A percentile compares a stretch with the other conserved stretches of the same genome.
These are phyloP conservation scores for Drosophila orosa DNA, from an alignment of 1,140 invertebrate genomes.

Conservation along the genomic window DNA sequence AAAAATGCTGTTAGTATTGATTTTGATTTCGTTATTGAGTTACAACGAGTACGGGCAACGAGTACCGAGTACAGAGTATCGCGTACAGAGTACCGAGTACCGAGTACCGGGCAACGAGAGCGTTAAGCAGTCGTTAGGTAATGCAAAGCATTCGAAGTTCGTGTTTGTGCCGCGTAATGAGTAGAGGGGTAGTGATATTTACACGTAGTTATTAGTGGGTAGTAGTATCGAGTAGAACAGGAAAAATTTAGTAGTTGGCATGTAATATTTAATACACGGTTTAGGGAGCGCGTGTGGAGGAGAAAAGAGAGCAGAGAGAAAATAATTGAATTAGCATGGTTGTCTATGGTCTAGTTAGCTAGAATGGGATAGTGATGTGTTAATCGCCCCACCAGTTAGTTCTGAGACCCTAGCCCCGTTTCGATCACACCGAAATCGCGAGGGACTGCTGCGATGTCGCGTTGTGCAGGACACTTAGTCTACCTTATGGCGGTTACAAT, in stretches of 20 bases:
- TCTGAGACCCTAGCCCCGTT: constrained; percentile 33
- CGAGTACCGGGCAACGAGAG: constrained; percentile 36
- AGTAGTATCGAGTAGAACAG: constrained; percentile 70
- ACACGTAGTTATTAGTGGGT: constrained; percentile 47
- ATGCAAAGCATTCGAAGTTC: constrained; percentile 72
- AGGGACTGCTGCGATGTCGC: constrained; percentile 8
- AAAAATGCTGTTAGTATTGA: constrained; percentile 92
- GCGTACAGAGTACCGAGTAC: constrained; percentile 45
- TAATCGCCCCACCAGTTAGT: constrained; percentile 35
- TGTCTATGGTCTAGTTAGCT: constrained; percentile 60
- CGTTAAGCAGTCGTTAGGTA: constrained; percentile 62
- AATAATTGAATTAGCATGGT: constrained; percentile 83
- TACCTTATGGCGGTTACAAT: constrained; percentile 12
- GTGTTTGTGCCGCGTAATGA: constrained; percentile 45
- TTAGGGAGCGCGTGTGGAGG: constrained; percentile 78
- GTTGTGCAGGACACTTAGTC: constrained; percentile 5
- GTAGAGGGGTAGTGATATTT: constrained; percentile 32
- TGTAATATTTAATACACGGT: constrained; percentile 53
- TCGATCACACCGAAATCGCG: constrained; percentile 58
- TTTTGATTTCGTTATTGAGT: constrained; percentile 56
- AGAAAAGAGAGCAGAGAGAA: constrained; percentile 84
- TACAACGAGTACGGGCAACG: constrained; percentile 57
- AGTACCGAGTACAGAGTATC: constrained; percentile 50
- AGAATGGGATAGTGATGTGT: constrained; percentile 48
- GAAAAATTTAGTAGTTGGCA: constrained; percentile 60